Conservation (phyloP, 92 coral and sea anemone species). For the Zoanthus sociatus region DNA sequence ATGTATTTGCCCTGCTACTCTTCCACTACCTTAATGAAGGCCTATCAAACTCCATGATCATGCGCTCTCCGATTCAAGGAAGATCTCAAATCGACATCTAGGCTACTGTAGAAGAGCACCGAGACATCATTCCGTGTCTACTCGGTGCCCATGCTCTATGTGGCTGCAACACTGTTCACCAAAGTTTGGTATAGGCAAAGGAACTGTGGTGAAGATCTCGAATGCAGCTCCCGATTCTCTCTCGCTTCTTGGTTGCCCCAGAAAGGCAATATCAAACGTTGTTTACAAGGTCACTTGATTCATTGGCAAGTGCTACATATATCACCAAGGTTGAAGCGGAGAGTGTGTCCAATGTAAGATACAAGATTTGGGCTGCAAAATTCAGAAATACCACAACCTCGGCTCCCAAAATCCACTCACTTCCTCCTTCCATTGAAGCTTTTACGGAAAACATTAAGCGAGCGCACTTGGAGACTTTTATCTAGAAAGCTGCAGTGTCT, state of each 20-base stretch:
- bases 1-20: constrained; percentile 70
- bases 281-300: constrained; percentile 66
- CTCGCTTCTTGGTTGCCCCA: constrained; percentile 54
- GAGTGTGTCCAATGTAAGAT: constrained; percentile 61
- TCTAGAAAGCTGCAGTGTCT: constrained; percentile 72
- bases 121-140: constrained; percentile 61
- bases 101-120: constrained; percentile 63
- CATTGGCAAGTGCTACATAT: constrained; percentile 57
- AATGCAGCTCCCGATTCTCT: constrained; percentile 69
- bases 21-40: constrained; percentile 63
- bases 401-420: constrained; percentile 34
- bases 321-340: constrained; percentile 49
- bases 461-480: constrained; percentile 55
- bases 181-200: constrained; percentile 76
- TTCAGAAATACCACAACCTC: constrained; percentile 40
- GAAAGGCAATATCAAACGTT: constrained; percentile 57
- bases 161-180: constrained; percentile 82
- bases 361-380: constrained; percentile 64
- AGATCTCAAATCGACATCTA: constrained; percentile 63
- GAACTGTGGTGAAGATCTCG: constrained; percentile 67
- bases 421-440: constrained; percentile 42
- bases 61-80: constrained; percentile 67
- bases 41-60: constrained; percentile 58
- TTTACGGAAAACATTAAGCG: constrained; percentile 32
- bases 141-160: constrained; percentile 69